Evolutionary conservation across 2,113 vertebrate species (phyloP).

Genomic region (Tragelaphus scriptus): DNA sequence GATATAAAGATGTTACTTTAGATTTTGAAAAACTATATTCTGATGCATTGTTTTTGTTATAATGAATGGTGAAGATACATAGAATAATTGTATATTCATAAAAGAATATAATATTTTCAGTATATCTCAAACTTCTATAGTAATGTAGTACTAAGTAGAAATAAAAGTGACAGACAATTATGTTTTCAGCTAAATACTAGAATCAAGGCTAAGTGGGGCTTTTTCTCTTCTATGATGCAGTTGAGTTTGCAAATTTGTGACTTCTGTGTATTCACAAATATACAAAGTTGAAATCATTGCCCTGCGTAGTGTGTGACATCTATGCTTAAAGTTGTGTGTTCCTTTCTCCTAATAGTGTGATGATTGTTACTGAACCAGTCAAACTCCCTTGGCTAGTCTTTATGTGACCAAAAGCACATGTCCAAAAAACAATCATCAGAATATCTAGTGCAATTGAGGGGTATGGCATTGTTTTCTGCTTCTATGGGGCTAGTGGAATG

Average conservation of each 20-base stretch:
- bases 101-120: conserved; percentile 57
- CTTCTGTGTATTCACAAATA: not conserved
- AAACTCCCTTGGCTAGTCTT: not conserved
- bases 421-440: not conserved
- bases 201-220: not conserved
- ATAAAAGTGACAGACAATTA: not conserved
- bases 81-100: conserved; percentile 53
- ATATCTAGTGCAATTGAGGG: not conserved
- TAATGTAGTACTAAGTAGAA: conserved; percentile 6
- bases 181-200: not conserved
- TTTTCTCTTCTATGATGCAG: not conserved
- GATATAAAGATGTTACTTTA: conserved; percentile 29
- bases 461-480: not conserved
- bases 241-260: not conserved
- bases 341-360: not conserved
- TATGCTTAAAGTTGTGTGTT: not conserved
- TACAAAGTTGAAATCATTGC: not conserved
- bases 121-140: conserved; percentile 43
- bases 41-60: conserved; percentile 58
- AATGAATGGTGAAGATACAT: conserved; percentile 21
- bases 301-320: not conserved
- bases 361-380: not conserved
- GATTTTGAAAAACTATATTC: not conserved
- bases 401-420: not conserved
- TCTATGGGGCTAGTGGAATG: not conserved